phyloP scores from a whole-genome alignment of 2,888 invertebrate species.

The Eupithecia dodoneata region DNA sequence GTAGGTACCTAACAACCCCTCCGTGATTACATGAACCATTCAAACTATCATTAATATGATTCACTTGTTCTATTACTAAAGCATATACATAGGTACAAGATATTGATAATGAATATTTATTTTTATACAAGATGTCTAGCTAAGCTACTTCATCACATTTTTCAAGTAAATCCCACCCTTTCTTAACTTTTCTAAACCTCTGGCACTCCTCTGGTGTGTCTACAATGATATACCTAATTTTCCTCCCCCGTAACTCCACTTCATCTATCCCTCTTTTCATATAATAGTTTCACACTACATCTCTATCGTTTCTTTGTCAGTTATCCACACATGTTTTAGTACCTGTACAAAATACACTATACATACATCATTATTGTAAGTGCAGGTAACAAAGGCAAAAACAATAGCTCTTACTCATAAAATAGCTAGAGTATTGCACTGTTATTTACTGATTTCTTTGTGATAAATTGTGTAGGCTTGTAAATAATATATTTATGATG shows the following conservation, averaged over 20 bases:
- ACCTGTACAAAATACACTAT: background rate
- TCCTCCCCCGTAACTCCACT: too few species aligned
- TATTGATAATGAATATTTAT: background rate
- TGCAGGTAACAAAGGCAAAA: background rate
- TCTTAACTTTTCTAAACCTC: background rate
- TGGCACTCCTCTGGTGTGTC: background rate
- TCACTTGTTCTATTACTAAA: background rate
- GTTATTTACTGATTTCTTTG: background rate
- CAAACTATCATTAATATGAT: background rate
- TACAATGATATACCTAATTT: background rate
- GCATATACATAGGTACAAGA: background rate
- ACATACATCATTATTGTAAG: background rate
- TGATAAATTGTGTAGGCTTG: background rate
- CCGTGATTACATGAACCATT: background rate
- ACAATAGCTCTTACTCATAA: constrained; percentile 1
- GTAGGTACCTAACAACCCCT: background rate
- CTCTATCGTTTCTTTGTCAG: background rate
- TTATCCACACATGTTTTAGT: background rate
- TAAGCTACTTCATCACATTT: background rate
- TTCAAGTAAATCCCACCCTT: background rate
- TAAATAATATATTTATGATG: background rate
- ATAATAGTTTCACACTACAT: background rate
- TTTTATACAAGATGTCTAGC: background rate
- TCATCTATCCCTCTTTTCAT: too few species aligned
- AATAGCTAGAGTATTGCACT: background rate